Conservation (phyloP, 1,140 invertebrate genomes). For the Heliconius himera region DNA sequence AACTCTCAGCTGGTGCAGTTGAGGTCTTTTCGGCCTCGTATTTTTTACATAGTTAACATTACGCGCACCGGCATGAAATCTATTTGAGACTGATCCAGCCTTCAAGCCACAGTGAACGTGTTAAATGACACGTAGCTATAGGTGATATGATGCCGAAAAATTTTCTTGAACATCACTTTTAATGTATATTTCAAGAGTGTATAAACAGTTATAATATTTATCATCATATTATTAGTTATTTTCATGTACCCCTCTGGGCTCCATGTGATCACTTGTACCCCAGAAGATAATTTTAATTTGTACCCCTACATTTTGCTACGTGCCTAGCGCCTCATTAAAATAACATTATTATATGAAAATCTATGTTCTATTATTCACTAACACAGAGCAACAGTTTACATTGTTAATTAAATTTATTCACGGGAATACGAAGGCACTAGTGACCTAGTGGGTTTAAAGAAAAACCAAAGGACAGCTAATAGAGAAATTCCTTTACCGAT, state of each 20-base stretch:
- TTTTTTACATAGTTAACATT: too few species aligned
- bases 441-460: slow-evolving; percentile 60
- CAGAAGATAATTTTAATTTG: not conserved
- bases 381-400: slow-evolving; percentile 65
- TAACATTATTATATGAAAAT: slow-evolving; percentile 45
- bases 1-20: too few species aligned
- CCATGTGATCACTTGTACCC: not conserved
- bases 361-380: slow-evolving; percentile 67
- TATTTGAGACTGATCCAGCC: too few species aligned
- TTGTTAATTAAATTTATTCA: slow-evolving; percentile 12
- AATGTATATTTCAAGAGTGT: not conserved
- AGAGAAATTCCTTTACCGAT: slow-evolving; percentile 46
- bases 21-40: too few species aligned
- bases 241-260: not conserved
- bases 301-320: slow-evolving; percentile 37
- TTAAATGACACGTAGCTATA: slow-evolving; percentile 37
- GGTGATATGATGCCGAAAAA: not conserved
- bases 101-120: too few species aligned
- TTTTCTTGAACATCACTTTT: not conserved
- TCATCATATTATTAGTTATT: not conserved
- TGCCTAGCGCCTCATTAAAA: slow-evolving; percentile 35
- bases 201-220: not conserved
- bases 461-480: slow-evolving; percentile 28
- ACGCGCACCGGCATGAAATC: too few species aligned
- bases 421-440: slow-evolving; percentile 67